Evolutionary conservation across 2,888 invertebrate genomes (phyloP).

Genomic region (Drosophila buzzatii): DNA sequence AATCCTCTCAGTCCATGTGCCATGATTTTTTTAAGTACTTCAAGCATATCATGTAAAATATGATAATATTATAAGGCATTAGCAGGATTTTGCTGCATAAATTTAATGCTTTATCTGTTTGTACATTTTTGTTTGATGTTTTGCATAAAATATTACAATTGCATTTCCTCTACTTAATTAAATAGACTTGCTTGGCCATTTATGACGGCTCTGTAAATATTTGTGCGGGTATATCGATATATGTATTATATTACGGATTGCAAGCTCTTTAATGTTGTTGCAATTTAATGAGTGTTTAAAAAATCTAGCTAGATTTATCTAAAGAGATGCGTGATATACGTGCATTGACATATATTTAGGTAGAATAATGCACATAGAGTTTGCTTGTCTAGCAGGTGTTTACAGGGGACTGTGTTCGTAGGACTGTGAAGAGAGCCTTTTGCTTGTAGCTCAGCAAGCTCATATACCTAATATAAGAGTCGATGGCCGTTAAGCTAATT

Average conservation of each 20-base stretch:
- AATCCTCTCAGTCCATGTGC: neutral
- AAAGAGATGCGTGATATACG: no score
- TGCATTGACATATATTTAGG: no score
- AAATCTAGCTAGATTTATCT: no score
- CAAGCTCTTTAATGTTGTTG: no score
- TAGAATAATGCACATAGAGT: no score
- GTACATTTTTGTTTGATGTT: slow-evolving; percentile 21
- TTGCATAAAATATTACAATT: slow-evolving; percentile 40
- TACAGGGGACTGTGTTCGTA: neutral
- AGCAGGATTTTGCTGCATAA: slow-evolving; percentile 52
- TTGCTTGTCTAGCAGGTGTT: no score
- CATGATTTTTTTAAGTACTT: neutral
- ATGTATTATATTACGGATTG: neutral
- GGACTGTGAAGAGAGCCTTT: neutral
- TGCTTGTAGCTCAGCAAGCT: neutral
- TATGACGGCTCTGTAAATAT: slow-evolving; percentile 4
- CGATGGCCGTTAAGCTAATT: neutral
- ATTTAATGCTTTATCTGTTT: slow-evolving; percentile 45
- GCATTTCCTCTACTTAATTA: slow-evolving; percentile 37
- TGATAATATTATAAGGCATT: slow-evolving; percentile 45
- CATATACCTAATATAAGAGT: neutral
- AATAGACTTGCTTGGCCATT: slow-evolving; percentile 16
- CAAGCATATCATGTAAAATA: slow-evolving; percentile 13
- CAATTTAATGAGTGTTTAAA: no score
- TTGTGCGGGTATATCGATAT: neutral